These are phyloP conservation scores for Eremophila alpestris DNA, from an alignment of 2,797 vertebrate species.

Conservation along the genomic window DNA sequence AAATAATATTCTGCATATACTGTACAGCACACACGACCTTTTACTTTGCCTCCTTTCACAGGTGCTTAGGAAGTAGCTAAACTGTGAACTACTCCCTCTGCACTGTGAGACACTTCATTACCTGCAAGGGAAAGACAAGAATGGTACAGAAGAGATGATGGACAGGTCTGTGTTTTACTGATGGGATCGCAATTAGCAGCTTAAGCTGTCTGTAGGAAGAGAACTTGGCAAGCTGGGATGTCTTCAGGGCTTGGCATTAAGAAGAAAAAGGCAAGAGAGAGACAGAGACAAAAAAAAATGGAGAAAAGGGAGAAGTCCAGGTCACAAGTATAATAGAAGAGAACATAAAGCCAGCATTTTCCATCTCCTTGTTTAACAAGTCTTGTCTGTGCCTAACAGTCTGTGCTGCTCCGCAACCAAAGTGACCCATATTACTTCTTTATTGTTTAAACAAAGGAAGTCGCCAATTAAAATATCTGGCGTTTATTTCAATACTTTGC, in stretches of 20 bases:
- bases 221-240: background rate
- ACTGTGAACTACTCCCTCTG: background rate
- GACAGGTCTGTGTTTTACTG: background rate
- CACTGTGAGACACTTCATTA: constrained; percentile 14
- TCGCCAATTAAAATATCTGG: background rate
- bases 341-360: background rate
- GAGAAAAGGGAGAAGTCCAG: background rate
- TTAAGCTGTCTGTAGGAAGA: background rate
- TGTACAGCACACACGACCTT: background rate
- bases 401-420: constrained; percentile 20
- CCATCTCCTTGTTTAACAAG: background rate
- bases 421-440: constrained; percentile 31
- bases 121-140: background rate
- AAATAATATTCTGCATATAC: background rate
- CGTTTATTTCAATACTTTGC: constrained; percentile 3
- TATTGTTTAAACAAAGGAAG: constrained; percentile 33
- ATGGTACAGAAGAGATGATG: background rate
- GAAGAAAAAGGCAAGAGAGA: background rate
- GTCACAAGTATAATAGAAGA: background rate
- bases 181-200: background rate
- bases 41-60: background rate
- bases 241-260: background rate
- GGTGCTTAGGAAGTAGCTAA: background rate
- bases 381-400: background rate
- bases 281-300: background rate